Evolutionary conservation across 1,140 invertebrate species (phyloP), one percentile per base, ranked within the genome.

Genomic region (Drosophila bocki): DNA sequence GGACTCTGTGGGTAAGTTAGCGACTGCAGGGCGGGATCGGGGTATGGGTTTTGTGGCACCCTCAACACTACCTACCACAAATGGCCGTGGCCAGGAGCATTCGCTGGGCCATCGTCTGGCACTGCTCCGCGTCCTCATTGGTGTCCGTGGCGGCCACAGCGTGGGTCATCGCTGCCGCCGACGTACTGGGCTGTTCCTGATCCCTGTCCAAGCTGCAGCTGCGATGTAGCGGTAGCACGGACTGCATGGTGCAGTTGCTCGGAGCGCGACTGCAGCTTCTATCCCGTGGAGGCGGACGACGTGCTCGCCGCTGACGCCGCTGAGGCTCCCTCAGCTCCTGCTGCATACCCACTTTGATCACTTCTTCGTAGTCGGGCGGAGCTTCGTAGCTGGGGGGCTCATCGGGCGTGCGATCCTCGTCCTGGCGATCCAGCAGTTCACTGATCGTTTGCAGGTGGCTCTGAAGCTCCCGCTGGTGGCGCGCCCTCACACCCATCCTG

Each of bases 351-450:
- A 95, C 71, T 78, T 96, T 96, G 12, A 96, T 94, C 8, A 96
- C 94, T 57, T 96, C 95, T 33, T 96, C 95, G 72, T 96, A 96
- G 59, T 95, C 95, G 0, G 96, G 96, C 1, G 96, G 96, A 8
- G 95, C 94, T 81, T 96, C 96, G 86, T 96, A 96, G 35, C 94
- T 93, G 0, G 96, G 96, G 12, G 96, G 96, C 33, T 96, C 95
- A 74, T 96, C 95, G 1, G 93, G 92, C 3, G 93, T 82, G 32
- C 93, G 79, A 79, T 94, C 74, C 92, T 94, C 82, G 93, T 95
- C 92, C 94, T 95, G 81, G 92, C 94, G 74, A 94, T 94, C 91
- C 53, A 96, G 76, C 75, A 96, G 92, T 61, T 95, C 95, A 71
- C 95, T 95, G 61, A 96, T 95, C 2, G 95, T 96, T 78, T 95